These are phyloP conservation scores for Fissipunctia ypsillon DNA, from an alignment of 2,888 invertebrate species.

Conservation along the genomic window DNA sequence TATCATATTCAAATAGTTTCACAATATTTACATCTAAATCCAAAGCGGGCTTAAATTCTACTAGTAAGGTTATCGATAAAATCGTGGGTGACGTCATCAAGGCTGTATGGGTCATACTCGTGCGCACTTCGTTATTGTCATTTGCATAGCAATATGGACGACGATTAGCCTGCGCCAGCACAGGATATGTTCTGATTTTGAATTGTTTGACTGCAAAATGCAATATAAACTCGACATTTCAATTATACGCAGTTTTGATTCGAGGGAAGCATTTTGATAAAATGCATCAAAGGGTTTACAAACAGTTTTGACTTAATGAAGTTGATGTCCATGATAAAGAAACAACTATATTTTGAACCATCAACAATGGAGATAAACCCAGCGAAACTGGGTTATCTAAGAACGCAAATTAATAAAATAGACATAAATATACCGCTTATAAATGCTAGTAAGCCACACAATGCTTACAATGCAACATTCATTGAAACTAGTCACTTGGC, in stretches of 20 bases:
- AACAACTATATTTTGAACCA: slow-evolving; percentile 5
- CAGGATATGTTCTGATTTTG: slow-evolving; percentile 37
- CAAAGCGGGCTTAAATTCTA: slow-evolving; percentile 44
- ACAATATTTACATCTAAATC: slow-evolving; percentile 20
- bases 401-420: slow-evolving; percentile 41
- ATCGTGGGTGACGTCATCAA: slow-evolving; percentile 78
- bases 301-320: too few relatives aligned
- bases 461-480: slow-evolving; percentile 10
- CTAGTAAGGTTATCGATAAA: slow-evolving; percentile 70
- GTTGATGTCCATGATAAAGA: not conserved
- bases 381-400: slow-evolving; percentile 38
- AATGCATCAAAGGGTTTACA: not conserved
- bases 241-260: not conserved
- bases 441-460: not conserved
- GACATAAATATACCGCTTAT: slow-evolving; percentile 36
- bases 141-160: slow-evolving; percentile 77
- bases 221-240: not conserved
- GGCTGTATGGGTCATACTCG: slow-evolving; percentile 77
- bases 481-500: not conserved
- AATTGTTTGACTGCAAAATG: slow-evolving; percentile 19
- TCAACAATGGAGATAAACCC: slow-evolving; percentile 22
- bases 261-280: slow-evolving; percentile 1
- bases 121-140: slow-evolving; percentile 74
- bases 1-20: slow-evolving; percentile 2
- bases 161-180: slow-evolving; percentile 53